Evolutionary conservation across 2,888 invertebrate species (phyloP).

Genomic region (Bellardia pandia): DNA sequence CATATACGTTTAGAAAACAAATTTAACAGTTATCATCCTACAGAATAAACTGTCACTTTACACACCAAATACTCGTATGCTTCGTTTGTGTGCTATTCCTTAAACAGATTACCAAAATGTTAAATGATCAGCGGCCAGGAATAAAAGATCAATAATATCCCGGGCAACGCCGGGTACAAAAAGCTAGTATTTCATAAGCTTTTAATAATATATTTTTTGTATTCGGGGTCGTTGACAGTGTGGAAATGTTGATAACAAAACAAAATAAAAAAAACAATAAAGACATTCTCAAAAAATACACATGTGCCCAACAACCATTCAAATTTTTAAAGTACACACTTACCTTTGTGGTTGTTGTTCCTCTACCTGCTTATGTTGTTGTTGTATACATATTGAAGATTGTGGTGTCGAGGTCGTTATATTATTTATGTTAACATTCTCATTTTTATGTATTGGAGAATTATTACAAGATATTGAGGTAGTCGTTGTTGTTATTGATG

Average conservation of each 20-base stretch:
- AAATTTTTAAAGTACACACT: slow-evolving; percentile 41
- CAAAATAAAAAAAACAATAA: slow-evolving; percentile 31
- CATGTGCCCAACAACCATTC: slow-evolving; percentile 15
- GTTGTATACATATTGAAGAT: slow-evolving; percentile 43
- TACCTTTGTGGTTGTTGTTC: slow-evolving; percentile 70
- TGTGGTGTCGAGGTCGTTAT: slow-evolving; percentile 68
- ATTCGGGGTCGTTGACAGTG: slow-evolving; percentile 67
- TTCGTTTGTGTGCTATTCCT: too few species aligned
- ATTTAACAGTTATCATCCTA: too few species aligned
- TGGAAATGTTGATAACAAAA: slow-evolving; percentile 46
- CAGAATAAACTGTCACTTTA: too few species aligned
- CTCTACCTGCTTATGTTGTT: slow-evolving; percentile 74
- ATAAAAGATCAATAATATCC: too few species aligned
- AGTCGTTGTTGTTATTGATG: slow-evolving; percentile 68
- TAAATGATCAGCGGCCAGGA: too few species aligned
- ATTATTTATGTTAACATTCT: slow-evolving; percentile 71
- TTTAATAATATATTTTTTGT: slow-evolving; percentile 37
- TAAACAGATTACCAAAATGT: too few species aligned
- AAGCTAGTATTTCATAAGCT: slow-evolving; percentile 75
- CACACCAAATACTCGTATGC: too few species aligned
- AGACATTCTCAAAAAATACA: slow-evolving; percentile 52
- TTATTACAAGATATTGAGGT: slow-evolving; percentile 76
- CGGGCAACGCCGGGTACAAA: too few species aligned
- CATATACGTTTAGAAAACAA: too few species aligned
- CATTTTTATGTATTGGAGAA: slow-evolving; percentile 76